Base-by-base conservation (phyloP, 2,113 vertebrate genomes). In the Psettodes erumei region DNA sequence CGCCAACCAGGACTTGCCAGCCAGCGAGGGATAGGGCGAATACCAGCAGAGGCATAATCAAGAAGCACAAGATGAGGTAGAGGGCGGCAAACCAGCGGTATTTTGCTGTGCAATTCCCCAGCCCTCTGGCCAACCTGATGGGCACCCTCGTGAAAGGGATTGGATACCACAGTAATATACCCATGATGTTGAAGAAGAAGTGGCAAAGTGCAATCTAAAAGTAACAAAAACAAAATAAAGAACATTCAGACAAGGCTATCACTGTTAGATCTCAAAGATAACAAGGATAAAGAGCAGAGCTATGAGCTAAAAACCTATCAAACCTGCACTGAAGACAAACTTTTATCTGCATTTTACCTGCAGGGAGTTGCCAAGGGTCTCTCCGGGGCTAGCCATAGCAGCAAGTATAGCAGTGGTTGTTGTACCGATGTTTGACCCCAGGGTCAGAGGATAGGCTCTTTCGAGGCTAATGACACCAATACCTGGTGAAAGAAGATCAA, bases 181-280 rank as follows among this genome's bases (percentile, higher is more conserved):
- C 98, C 9, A 96, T 95, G 75, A 99, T 78, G 83, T 99, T 99
- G 93, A 99, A 99, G 94, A 99, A 97, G 84, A 99, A 99, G 80
- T 99, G 98, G 71, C 96, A 98, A 75, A 99, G 92, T 4, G 98
- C 96, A 68, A 99, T 96, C 98, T 99, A 91, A 18, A 93, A 8
- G 33, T 65, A 71, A 79, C 10, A 55, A 71, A 42, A 35, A 69
- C 0, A 66, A 33, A 28, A 66, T 2, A 58, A 1, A 51, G 3
- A 6, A 40, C 5, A 23, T 25, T 65, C 12, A 65, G 23, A 37
- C 11, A 13, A 45, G n/a, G 11, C 2, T 2, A 19, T 35, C 8
- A 12, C 18, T 19, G 12, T 56, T 19, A 47, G 48, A 62, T 47
- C 8, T 25, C 6, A 21, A 2, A 27, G 51, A 30, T 37, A 23